A percentile compares a stretch with the other conserved stretches of the same genome.
These are phyloP conservation scores for Enteromius unitaeniatus DNA, from an alignment of 2,797 vertebrate species.

Conservation along the genomic window DNA sequence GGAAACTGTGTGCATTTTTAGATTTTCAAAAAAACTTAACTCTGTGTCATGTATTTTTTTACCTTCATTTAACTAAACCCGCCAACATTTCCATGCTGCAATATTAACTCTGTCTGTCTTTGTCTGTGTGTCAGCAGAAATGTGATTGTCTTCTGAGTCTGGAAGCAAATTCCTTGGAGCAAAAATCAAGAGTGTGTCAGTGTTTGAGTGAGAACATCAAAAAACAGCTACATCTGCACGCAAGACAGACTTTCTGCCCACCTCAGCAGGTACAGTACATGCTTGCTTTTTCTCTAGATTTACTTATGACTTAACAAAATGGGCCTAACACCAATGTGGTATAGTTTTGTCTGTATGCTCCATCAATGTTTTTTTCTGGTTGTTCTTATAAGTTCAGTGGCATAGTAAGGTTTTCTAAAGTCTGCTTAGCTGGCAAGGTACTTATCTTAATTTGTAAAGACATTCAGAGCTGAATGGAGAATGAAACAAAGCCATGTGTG, in stretches of 20 bases:
- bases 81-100: not conserved
- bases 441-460: not conserved
- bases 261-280: conserved; percentile 75
- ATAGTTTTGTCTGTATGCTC: not conserved
- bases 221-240: conserved; percentile 86
- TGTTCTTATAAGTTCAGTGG: not conserved
- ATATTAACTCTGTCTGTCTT: conserved; percentile 20
- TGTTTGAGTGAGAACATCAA: conserved; percentile 93
- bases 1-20: too few relatives aligned
- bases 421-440: not conserved
- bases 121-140: conserved; percentile 79
- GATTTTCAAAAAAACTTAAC: too few relatives aligned
- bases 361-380: not conserved
- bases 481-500: not conserved
- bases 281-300: not conserved
- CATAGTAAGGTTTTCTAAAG: not conserved
- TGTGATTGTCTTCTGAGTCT: conserved; percentile 96
- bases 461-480: not conserved
- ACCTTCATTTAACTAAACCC: not conserved
- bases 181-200: conserved; percentile 95
- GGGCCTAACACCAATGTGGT: not conserved
- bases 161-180: conserved; percentile 91
- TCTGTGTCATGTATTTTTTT: too few relatives aligned
- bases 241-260: conserved; percentile 69
- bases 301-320: not conserved